These are phyloP conservation scores for Philopotamus ludificatus DNA, from an alignment of 1,140 invertebrate species.

Conservation along the genomic window DNA sequence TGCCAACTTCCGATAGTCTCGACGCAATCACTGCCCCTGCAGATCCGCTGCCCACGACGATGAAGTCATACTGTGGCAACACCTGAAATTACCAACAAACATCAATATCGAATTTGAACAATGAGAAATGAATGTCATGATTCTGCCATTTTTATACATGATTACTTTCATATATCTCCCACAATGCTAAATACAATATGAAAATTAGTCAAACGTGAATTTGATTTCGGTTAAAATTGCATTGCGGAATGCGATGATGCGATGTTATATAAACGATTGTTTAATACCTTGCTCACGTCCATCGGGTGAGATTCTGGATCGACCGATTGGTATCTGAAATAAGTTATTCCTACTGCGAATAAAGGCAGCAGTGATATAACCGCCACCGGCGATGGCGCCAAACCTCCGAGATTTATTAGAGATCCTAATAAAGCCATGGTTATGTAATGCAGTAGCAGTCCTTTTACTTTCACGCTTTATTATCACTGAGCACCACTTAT, in stretches of 20 bases:
- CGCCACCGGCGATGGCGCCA: constrained; percentile 54
- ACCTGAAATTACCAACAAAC: constrained; percentile 56
- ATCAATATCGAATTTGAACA: neutral
- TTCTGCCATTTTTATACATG: neutral
- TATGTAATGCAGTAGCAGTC: constrained; percentile 42
- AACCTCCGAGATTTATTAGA: constrained; percentile 47
- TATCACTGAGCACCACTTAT: too few relatives aligned
- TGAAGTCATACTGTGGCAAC: constrained; percentile 74
- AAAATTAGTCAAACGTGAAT: constrained; percentile 1
- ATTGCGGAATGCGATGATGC: too few relatives aligned
- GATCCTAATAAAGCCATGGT: constrained; percentile 49
- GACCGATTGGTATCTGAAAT: constrained; percentile 74
- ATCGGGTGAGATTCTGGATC: constrained; percentile 79
- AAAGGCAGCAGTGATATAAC: constrained; percentile 75
- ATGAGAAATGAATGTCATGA: neutral
- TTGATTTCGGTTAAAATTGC: too few relatives aligned
- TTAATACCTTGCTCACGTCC: constrained; percentile 68
- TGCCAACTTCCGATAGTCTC: constrained; percentile 74
- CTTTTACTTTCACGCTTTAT: neutral
- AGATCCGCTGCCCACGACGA: constrained; percentile 88
- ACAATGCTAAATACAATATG: neutral
- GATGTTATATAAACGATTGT: too few relatives aligned
- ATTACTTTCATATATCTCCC: neutral
- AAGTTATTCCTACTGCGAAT: constrained; percentile 74
- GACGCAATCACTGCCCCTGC: constrained; percentile 92